Conservation (phyloP, 2,113 vertebrate genomes). For the Platichthys flesus region DNA sequence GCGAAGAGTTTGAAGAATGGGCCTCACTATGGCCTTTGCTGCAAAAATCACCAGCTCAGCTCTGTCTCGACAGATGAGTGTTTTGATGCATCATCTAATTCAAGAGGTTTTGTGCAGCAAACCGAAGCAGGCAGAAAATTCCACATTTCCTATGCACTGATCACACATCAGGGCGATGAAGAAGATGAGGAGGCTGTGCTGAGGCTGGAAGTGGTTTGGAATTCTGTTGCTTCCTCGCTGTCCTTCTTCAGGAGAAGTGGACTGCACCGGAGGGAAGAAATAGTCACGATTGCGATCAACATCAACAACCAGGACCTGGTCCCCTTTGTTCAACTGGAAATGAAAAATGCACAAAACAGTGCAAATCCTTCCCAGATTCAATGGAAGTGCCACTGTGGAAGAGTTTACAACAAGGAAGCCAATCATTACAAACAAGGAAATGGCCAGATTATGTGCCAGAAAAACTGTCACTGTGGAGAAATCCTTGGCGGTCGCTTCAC, state of each 20-base stretch:
- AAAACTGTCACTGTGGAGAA: slow-evolving; percentile 29
- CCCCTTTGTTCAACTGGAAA: slow-evolving; percentile 49
- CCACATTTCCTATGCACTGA: not conserved
- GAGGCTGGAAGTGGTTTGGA: slow-evolving; percentile 41
- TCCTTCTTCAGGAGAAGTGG: slow-evolving; percentile 57
- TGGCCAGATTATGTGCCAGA: too few relatives aligned
- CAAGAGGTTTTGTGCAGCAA: fast-evolving
- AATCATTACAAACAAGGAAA: too few relatives aligned
- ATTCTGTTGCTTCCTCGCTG: slow-evolving; percentile 9
- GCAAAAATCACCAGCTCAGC: slow-evolving; percentile 33
- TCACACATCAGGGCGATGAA: not conserved
- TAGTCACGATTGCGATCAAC: slow-evolving; percentile 5
- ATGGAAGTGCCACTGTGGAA: slow-evolving; percentile 18
- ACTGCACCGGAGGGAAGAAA: slow-evolving; percentile 32
- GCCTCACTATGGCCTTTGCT: slow-evolving; percentile 42
- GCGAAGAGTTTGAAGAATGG: fast-evolving
- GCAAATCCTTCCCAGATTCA: not conserved
- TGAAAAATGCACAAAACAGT: too few relatives aligned
- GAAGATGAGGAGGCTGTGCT: not conserved
- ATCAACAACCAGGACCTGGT: not conserved
- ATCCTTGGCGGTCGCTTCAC: not conserved
- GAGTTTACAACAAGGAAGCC: fast-evolving
- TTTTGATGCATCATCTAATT: not conserved
- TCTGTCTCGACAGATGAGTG: not conserved
- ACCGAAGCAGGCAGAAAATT: not conserved